phyloP scores from a whole-genome alignment of 2,113 vertebrate genomes.

The Gavia stellata region DNA sequence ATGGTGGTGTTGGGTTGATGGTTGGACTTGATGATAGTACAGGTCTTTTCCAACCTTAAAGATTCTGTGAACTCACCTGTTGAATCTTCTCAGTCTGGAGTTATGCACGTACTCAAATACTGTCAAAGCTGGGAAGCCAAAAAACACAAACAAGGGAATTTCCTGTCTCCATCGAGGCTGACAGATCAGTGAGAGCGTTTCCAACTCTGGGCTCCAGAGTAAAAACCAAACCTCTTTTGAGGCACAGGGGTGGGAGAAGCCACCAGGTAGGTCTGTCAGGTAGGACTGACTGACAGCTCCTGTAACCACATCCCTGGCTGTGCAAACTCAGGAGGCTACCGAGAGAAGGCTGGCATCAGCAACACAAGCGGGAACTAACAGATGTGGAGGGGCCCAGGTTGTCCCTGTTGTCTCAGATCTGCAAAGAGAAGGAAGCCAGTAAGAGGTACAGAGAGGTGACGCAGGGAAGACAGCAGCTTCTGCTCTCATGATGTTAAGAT shows the following conservation, averaged over 20 bases:
- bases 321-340: not conserved
- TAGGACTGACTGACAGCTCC: not conserved
- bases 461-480: not conserved
- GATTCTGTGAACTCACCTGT: too few species aligned
- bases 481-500: not conserved
- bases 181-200: not conserved
- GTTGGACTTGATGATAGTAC: too few species aligned
- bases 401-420: not conserved
- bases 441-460: fast-evolving
- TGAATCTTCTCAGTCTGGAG: not conserved
- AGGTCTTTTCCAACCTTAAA: too few species aligned
- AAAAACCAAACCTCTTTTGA: not conserved
- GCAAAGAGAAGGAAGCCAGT: not conserved
- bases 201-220: not conserved
- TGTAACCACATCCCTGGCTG: not conserved
- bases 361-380: not conserved
- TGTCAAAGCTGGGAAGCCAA: not conserved
- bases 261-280: not conserved
- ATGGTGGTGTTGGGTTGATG: too few species aligned
- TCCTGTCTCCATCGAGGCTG: not conserved
- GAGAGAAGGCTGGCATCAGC: not conserved
- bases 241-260: not conserved
- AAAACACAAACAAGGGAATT: not conserved
- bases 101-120: not conserved
- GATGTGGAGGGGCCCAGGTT: not conserved